These are phyloP conservation scores for Drosophila mercatorum DNA, from an alignment of 2,888 invertebrate genomes.

Conservation along the genomic window DNA sequence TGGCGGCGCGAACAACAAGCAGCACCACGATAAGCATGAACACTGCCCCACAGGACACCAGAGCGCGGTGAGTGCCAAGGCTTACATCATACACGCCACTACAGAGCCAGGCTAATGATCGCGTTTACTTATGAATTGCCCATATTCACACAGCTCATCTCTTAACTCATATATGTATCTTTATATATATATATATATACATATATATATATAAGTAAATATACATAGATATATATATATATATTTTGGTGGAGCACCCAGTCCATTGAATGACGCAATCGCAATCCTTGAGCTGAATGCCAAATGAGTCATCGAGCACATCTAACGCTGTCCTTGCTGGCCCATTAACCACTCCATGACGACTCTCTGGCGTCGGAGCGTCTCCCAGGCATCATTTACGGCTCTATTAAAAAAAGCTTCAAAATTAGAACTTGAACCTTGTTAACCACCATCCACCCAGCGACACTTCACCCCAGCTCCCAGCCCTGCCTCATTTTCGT, in stretches of 20 bases:
- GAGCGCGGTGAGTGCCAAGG: constrained; percentile 75
- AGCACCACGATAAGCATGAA: constrained; percentile 74
- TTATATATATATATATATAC: not conserved
- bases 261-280: constrained; percentile 60
- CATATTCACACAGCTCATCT: not conserved
- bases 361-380: constrained; percentile 55
- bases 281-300: constrained; percentile 68
- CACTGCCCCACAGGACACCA: constrained; percentile 82
- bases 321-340: constrained; percentile 54
- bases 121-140: constrained; percentile 5
- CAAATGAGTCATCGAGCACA: constrained; percentile 68
- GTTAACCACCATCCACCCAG: not conserved
- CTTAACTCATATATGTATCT: not conserved
- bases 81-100: constrained; percentile 50
- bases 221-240: not conserved
- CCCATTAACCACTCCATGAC: constrained; percentile 69
- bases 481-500: constrained; percentile 4
- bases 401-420: constrained; percentile 52
- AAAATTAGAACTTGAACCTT: constrained; percentile 52
- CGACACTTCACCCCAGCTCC: not conserved
- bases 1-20: constrained; percentile 30
- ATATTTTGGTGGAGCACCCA: constrained; percentile 10
- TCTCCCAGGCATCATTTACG: constrained; percentile 53
- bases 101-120: constrained; percentile 5
- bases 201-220: not conserved